Evolutionary conservation across 2,888 invertebrate genomes (phyloP).

Genomic region (Caprella mutica): DNA sequence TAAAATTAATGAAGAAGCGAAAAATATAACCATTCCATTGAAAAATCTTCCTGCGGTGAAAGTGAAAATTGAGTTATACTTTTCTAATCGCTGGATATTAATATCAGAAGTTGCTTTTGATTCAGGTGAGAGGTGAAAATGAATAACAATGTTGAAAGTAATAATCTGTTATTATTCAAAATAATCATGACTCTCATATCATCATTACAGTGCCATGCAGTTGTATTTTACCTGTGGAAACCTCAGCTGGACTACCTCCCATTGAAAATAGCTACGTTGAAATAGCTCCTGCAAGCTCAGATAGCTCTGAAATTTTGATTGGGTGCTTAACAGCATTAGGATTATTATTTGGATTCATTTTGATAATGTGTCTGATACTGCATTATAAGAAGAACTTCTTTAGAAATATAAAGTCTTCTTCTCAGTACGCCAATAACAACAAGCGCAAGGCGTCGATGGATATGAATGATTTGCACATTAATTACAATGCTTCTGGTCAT

Average conservation of each 20-base stretch:
- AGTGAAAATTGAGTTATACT: slow-evolving; percentile 63
- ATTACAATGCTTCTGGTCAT: slow-evolving; percentile 13
- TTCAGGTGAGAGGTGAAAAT: slow-evolving; percentile 43
- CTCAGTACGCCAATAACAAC: slow-evolving; percentile 6
- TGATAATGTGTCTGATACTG: no score
- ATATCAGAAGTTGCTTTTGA: slow-evolving; percentile 80
- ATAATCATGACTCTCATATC: no score
- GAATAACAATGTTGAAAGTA: no score
- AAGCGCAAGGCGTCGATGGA: slow-evolving; percentile 30
- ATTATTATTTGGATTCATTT: no score
- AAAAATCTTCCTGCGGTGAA: slow-evolving; percentile 69
- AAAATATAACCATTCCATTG: slow-evolving; percentile 69
- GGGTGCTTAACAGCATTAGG: no score
- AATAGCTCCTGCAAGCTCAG: no score
- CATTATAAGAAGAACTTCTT: slow-evolving; percentile 33
- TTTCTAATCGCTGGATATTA: slow-evolving; percentile 75
- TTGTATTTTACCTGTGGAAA: no score
- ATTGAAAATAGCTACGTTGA: no score
- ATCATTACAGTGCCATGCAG: no score
- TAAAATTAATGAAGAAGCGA: slow-evolving; percentile 63
- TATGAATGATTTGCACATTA: slow-evolving; percentile 27
- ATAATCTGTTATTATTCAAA: no score
- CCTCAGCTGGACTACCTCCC: no score
- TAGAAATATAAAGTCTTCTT: slow-evolving; percentile 12
- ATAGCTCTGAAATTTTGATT: no score